Evolutionary conservation across 2,113 vertebrate species (phyloP).

Genomic region (Rhabdomys dilectus): DNA sequence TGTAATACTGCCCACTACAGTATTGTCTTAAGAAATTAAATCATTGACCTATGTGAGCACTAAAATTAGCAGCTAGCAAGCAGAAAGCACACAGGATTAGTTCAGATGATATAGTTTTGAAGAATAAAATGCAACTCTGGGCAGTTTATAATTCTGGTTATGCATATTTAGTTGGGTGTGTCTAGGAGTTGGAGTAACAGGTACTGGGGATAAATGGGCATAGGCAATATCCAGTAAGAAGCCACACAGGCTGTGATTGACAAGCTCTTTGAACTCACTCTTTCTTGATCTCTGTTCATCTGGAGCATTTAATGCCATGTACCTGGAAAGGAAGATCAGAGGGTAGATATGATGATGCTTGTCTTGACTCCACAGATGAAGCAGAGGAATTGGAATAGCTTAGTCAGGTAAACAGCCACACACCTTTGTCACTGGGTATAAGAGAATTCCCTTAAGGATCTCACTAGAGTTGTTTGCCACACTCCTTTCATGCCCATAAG

Average conservation of each 20-base stretch:
- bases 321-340: not conserved
- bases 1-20: not conserved
- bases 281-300: slow-evolving; percentile 38
- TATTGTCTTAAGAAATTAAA: not conserved
- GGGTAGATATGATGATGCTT: not conserved
- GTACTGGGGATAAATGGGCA: not conserved
- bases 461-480: not conserved
- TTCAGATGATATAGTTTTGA: not conserved
- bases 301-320: not conserved
- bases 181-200: not conserved
- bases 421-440: not conserved
- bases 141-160: not conserved
- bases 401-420: not conserved
- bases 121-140: not conserved
- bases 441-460: not conserved
- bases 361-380: slow-evolving; percentile 42
- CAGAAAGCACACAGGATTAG: not conserved
- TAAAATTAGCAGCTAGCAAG: not conserved
- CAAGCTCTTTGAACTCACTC: slow-evolving; percentile 17
- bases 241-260: not conserved
- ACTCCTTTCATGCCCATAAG: not conserved
- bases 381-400: not conserved
- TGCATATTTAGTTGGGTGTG: not conserved
- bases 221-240: not conserved
- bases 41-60: not conserved